These are phyloP conservation scores for Netelia fuscicornis DNA, from an alignment of 2,888 invertebrate species.

Conservation along the genomic window DNA sequence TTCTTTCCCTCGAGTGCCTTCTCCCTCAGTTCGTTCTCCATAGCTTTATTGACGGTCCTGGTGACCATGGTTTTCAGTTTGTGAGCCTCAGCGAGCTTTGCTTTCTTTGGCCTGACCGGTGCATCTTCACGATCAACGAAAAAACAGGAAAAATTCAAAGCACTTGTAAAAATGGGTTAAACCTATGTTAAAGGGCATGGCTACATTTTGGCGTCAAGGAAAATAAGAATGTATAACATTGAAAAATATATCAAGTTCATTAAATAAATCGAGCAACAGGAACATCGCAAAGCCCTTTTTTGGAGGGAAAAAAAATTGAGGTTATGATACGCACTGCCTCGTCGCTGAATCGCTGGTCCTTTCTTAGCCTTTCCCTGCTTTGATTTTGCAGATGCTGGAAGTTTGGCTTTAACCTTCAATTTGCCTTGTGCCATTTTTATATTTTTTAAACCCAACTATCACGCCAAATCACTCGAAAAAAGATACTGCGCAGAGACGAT, in stretches of 20 bases:
- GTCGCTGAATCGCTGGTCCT: slow-evolving; percentile 87
- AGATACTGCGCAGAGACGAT: neutral
- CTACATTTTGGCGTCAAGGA: too few relatives aligned
- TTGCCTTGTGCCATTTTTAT: slow-evolving; percentile 89
- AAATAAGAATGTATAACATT: too few relatives aligned
- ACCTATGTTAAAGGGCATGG: neutral
- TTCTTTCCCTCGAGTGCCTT: slow-evolving; percentile 86
- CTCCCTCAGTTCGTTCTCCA: slow-evolving; percentile 89
- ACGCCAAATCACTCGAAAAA: neutral
- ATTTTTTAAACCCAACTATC: neutral
- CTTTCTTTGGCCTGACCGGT: slow-evolving; percentile 89
- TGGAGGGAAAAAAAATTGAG: slow-evolving; percentile 29
- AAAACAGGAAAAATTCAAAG: neutral
- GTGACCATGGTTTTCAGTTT: slow-evolving; percentile 89
- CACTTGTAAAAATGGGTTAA: slow-evolving; percentile 9
- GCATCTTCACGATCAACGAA: slow-evolving; percentile 85
- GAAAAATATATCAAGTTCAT: too few relatives aligned
- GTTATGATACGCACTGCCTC: slow-evolving; percentile 86
- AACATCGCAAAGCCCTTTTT: too few relatives aligned
- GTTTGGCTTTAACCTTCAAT: slow-evolving; percentile 88
- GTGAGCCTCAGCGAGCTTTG: slow-evolving; percentile 86
- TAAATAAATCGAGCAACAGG: too few relatives aligned
- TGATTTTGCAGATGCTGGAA: slow-evolving; percentile 86
- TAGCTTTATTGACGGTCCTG: slow-evolving; percentile 90
- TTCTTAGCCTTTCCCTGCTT: slow-evolving; percentile 85